Evolutionary conservation across 2,797 vertebrate genomes (phyloP), one percentile per base, ranked within the genome.

Genomic region (Alcedo quadribrachys): DNA sequence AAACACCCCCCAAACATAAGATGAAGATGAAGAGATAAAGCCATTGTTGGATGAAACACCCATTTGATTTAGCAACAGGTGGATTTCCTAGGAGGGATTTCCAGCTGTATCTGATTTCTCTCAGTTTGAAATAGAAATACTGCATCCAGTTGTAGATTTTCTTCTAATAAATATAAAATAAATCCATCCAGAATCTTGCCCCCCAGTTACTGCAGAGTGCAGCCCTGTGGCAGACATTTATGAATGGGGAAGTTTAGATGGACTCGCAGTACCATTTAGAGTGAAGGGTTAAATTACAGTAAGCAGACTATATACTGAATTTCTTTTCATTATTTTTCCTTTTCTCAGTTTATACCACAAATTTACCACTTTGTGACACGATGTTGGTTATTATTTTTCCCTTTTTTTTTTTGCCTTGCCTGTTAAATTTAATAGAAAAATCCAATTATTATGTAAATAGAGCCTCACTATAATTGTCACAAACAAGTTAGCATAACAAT

Each of bases 391-490:
- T 92, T 81, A 88, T 77, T 75, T 84, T 85, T 78, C 51, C 42
- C 10, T 51, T 15, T 51, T 50, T 45, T 48, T 76, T 74, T n/a
- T 4, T 9, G 30, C 48, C 70, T 80, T 46, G 55, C 82, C 81
- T 79, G 69, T 87, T 93, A 92, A 71, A 94, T 94, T 96, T 97
- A 96, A 96, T 93, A 91, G 94, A 84, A 95, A 94, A 97, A 97
- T 94, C 94, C 92, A 96, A 94, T 97, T 97, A 92, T 95, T 96
- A 95, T 97, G 95, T 95, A 97, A 96, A 96, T 96, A 92, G 58
- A 95, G 68, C 77, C 43, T 58, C 50, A 71, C 54, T 92, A 45
- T 96, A 97, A 97, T 97, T 97, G 92, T 87, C 62, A 81, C 78
- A 95, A 96, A 91, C 81, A 94, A 96, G 85, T 94, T 94, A 92